phyloP scores from a whole-genome alignment of 2,113 vertebrate species.

The Chamaetylas fuelleborni region DNA sequence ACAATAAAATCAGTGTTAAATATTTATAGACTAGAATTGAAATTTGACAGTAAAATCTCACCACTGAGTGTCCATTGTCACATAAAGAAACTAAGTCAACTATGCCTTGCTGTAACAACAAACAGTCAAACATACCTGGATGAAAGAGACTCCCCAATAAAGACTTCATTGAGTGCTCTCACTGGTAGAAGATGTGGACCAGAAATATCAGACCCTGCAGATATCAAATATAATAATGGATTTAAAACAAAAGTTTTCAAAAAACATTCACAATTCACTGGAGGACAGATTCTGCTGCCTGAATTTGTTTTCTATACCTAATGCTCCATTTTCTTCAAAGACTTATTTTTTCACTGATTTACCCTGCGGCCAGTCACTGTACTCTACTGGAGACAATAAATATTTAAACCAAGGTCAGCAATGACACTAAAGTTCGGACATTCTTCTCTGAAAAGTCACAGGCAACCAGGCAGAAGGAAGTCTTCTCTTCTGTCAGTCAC shows the following conservation, averaged over 20 bases:
- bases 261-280: neutral
- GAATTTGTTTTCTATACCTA: neutral
- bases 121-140: slow-evolving; percentile 82
- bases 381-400: neutral
- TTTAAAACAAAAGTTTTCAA: neutral
- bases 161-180: slow-evolving; percentile 94
- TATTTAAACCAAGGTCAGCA: neutral
- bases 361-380: neutral
- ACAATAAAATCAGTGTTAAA: neutral
- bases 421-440: neutral
- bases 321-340: neutral
- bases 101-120: neutral
- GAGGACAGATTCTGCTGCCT: neutral
- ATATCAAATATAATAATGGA: neutral
- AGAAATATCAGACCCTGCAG: slow-evolving; percentile 66
- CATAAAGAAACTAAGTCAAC: neutral
- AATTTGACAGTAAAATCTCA: neutral
- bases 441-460: neutral
- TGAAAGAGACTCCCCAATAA: slow-evolving; percentile 96
- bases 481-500: neutral
- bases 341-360: neutral
- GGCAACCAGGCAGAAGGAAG: neutral
- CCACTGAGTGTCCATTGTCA: neutral
- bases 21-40: neutral
- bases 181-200: slow-evolving; percentile 88